Evolutionary conservation across 2,888 invertebrate genomes (phyloP).

Genomic region (Podotricha telesiphe): DNA sequence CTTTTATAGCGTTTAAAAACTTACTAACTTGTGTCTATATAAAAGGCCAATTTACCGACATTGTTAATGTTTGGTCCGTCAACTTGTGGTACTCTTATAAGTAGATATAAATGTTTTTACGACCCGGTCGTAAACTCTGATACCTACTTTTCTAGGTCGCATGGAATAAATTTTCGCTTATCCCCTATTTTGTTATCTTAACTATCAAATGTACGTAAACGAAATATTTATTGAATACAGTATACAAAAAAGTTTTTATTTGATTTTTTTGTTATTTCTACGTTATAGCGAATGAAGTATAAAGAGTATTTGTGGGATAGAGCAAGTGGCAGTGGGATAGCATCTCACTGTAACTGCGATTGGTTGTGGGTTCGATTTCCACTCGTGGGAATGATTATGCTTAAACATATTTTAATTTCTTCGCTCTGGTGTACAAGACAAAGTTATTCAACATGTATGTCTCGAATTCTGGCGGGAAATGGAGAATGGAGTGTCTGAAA

Average conservation of each 20-base stretch:
- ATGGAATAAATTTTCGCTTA: conserved; percentile 42
- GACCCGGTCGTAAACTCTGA: conserved; percentile 42
- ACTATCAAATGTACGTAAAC: conserved; percentile 31
- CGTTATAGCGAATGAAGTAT: too few relatives aligned
- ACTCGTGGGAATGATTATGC: too few relatives aligned
- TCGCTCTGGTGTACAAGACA: too few relatives aligned
- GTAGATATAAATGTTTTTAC: conserved; percentile 36
- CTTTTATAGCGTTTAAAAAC: not conserved
- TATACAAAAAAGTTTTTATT: not conserved
- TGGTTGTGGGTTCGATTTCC: too few relatives aligned
- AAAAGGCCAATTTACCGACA: conserved; percentile 3
- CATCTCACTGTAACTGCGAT: too few relatives aligned
- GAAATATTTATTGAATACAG: conserved; percentile 15
- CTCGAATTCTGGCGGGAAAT: too few relatives aligned
- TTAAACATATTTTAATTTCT: too few relatives aligned
- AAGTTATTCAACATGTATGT: too few relatives aligned
- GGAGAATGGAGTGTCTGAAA: too few relatives aligned
- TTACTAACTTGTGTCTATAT: too few relatives aligned
- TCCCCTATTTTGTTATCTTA: conserved; percentile 40
- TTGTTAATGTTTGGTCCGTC: conserved; percentile 28
- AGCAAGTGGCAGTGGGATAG: too few relatives aligned
- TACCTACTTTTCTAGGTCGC: conserved; percentile 30
- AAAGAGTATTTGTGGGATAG: too few relatives aligned
- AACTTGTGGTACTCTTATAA: conserved; percentile 35
- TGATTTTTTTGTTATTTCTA: not conserved